Evolutionary conservation across 64 coral and sea anemone genomes (phyloP).

Genomic region (Montipora capricornis): DNA sequence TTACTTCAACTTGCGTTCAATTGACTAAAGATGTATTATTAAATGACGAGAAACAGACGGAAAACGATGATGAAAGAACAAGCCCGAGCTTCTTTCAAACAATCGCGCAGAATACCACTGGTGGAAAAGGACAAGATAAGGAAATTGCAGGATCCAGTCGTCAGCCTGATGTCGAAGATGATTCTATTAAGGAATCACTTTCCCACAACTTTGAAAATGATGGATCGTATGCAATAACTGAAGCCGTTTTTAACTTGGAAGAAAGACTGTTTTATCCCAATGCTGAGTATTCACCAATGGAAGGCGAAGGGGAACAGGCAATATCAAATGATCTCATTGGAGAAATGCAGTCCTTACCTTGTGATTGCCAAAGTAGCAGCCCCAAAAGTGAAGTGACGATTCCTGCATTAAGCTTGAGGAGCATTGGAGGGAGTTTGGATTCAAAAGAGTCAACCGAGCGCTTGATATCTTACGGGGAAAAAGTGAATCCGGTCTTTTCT

Average conservation of each 20-base stretch:
- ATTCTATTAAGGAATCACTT: constrained; percentile 21
- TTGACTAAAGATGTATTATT: neutral
- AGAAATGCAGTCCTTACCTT: constrained; percentile 3
- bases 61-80: neutral
- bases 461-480: neutral
- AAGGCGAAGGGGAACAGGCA: neutral
- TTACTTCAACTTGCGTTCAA: neutral
- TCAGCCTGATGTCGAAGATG: neutral
- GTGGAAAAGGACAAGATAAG: neutral
- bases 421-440: neutral
- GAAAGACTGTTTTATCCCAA: neutral
- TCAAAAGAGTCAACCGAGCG: neutral
- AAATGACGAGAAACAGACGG: neutral
- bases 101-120: neutral
- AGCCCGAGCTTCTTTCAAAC: constrained; percentile 2
- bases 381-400: neutral
- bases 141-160: neutral
- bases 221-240: neutral
- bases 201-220: neutral
- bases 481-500: neutral
- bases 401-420: neutral
- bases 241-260: neutral
- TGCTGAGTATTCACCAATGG: neutral
- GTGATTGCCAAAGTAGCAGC: neutral
- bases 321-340: neutral